Percentiles rank a stretch among this genome's conserved stretches.
phyloP scores from a whole-genome alignment of 2,797 vertebrate species.

The Poecile montanus region DNA sequence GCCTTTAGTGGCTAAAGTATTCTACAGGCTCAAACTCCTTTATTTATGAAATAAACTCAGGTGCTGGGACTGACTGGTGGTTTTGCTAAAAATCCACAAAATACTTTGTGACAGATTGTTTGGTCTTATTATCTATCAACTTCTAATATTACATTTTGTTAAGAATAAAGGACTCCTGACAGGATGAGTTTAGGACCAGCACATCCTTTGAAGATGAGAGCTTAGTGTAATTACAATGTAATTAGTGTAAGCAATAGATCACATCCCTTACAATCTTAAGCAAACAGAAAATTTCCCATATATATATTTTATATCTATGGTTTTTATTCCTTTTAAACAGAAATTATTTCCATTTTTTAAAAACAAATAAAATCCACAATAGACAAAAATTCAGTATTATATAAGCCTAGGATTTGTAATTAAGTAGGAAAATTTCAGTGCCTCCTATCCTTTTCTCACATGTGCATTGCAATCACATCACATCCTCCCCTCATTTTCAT shows the following conservation, averaged over 20 bases:
- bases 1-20: not conserved
- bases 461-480: not conserved
- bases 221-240: not conserved
- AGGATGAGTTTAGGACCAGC: not conserved
- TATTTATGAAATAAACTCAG: not conserved
- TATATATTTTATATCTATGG: not conserved
- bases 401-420: not conserved
- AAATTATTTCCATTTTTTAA: not conserved
- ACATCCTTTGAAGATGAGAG: not conserved
- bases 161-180: not conserved
- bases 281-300: not conserved
- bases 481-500: not conserved
- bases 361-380: not conserved
- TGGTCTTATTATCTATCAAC: not conserved
- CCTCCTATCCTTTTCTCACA: not conserved
- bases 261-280: not conserved
- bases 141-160: not conserved
- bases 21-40: not conserved
- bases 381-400: not conserved
- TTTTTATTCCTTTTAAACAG: not conserved
- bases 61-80: not conserved
- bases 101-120: not conserved
- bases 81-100: not conserved
- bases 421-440: not conserved
- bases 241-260: not conserved